Base-by-base conservation (phyloP, 2,888 invertebrate genomes). In the Lepetodrilus schrolli region DNA sequence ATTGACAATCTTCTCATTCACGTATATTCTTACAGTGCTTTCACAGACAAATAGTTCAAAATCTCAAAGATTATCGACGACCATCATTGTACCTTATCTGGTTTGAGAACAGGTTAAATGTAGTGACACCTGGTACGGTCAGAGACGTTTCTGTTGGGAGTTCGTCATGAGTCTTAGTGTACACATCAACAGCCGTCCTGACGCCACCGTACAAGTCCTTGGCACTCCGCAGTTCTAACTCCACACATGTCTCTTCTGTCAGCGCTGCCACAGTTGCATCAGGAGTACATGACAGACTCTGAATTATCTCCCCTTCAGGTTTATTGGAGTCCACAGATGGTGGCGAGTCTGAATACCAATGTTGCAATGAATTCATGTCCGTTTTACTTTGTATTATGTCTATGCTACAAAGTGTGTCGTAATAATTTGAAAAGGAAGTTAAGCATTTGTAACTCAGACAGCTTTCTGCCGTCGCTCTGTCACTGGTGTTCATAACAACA, bases 401-500 rank as follows among this genome's bases (percentile, higher is more conserved):
- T n/a, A 80, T 70, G 20, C 77, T 75, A 38, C 80, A 80, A 68
- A 82, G 51, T 13, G 77, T 80, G 48, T 84, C 83, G 74, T 83
- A 84, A 73, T 80, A 82, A 5, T 74, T 73, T 10, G 79, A 76
- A 72, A 84, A 80, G 23, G 66, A 37, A 43, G 71, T 70, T 51
- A 84, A 74, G 51, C 78, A 77, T 38, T 79, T 76, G 30, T 34
- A 66, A 65, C 26, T 72, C 30, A 71, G 38, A 50, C 37, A 17
- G 23, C 43, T 66, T 38, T 68, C 65, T 36, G 38, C 66, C 20
- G 49, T 34, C 17, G 26, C 70, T 7, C 50, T 47, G 23, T 20
- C 8, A n/a, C 26, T 51, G 5, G 5, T 20, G 47, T 1, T 48
- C n/a, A 30, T 17, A 20, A 26, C 17, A 20, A 23, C 8, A 7